A percentile compares a stretch with the other conserved stretches of the same genome.
Evolutionary conservation across 2,797 vertebrate species (phyloP).

Genomic region (Sciurus vulgaris): DNA sequence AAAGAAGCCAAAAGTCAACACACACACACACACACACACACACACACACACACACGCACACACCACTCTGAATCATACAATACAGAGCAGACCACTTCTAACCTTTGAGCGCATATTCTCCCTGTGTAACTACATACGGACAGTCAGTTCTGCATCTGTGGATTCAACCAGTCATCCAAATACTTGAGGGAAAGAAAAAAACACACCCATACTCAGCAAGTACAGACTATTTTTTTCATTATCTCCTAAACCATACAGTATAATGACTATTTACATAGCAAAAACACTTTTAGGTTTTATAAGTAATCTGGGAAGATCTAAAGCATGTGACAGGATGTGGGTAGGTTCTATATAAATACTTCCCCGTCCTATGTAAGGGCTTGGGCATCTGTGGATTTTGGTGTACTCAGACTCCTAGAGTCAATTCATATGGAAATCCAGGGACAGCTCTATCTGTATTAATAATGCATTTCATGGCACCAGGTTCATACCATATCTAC

Average conservation of each 20-base stretch:
- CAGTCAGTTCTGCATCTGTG: not conserved
- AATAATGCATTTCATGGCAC: not conserved
- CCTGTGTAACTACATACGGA: not conserved
- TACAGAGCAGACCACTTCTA: not conserved
- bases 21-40: not conserved
- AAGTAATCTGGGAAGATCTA: too few species aligned
- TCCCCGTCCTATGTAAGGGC: not conserved
- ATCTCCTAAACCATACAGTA: not conserved
- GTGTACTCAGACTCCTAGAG: not conserved
- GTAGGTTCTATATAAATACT: not conserved
- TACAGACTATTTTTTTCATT: not conserved
- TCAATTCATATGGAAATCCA: not conserved
- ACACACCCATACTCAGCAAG: not conserved
- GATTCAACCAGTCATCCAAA: not conserved
- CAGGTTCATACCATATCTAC: not conserved
- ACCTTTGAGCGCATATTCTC: not conserved
- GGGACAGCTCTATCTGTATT: too few species aligned
- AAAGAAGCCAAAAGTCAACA: slow-evolving; percentile 44
- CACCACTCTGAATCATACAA: not conserved
- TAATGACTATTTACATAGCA: not conserved
- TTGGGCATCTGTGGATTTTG: not conserved
- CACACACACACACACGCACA: not conserved
- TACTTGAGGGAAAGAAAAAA: not conserved
- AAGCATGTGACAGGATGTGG: not conserved
- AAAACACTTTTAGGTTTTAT: not conserved